Conservation (phyloP, 2,113 vertebrate genomes). For the Prietella phreatophila region DNA sequence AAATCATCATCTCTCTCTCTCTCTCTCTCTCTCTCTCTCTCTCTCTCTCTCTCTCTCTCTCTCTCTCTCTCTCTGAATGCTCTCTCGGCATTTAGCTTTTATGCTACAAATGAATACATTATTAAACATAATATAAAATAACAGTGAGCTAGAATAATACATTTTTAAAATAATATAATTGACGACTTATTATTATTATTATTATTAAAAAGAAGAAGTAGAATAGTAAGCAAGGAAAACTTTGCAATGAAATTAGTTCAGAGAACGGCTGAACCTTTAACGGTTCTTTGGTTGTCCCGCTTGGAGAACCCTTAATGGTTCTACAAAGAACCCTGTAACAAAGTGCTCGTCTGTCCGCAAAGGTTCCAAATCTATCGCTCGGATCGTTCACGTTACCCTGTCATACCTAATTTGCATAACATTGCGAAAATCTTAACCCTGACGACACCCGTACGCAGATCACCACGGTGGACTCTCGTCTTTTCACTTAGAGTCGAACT, state of each 20-base stretch:
- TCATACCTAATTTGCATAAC: not conserved
- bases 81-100: not conserved
- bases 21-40: conserved; percentile 5
- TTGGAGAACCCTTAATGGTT: not conserved
- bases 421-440: not conserved
- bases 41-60: not conserved
- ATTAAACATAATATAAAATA: no score
- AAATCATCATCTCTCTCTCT: conserved; percentile 12
- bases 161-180: no score
- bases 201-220: no score
- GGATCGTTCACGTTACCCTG: not conserved
- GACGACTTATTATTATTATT: not conserved
- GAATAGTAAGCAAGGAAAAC: no score
- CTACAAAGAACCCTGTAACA: not conserved
- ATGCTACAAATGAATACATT: not conserved
- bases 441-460: not conserved
- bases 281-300: not conserved
- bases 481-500: not conserved
- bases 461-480: not conserved
- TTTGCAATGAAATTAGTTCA: not conserved
- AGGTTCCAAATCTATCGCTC: not conserved
- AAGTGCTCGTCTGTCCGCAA: not conserved
- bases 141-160: no score
- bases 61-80: not conserved
- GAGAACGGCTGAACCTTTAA: not conserved